Evolutionary conservation across 2,888 invertebrate species (phyloP).

Genomic region (Macrosoma leucophasiata): DNA sequence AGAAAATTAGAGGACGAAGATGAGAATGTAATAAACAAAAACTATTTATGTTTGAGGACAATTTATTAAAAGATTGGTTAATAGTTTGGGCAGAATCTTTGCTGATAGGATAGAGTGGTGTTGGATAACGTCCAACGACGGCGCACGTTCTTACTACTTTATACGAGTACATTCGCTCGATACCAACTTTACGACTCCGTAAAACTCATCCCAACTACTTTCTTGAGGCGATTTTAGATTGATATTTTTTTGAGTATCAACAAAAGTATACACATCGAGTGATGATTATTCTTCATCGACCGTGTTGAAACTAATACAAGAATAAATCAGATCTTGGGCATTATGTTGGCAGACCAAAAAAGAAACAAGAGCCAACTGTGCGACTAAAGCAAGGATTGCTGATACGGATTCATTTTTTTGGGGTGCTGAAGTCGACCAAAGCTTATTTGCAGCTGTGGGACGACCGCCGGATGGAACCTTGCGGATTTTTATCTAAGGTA

Average conservation of each 20-base stretch:
- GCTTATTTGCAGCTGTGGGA: slow-evolving; percentile 42
- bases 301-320: slow-evolving; percentile 28
- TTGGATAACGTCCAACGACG: slow-evolving; percentile 50
- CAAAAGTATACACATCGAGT: too few relatives aligned
- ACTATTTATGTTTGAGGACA: too few relatives aligned
- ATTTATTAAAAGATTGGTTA: slow-evolving; percentile 36
- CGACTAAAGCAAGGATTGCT: slow-evolving; percentile 40
- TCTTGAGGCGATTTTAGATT: slow-evolving; percentile 45
- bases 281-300: slow-evolving; percentile 15
- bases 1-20: too few relatives aligned
- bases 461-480: too few relatives aligned
- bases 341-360: slow-evolving; percentile 33
- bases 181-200: slow-evolving; percentile 51
- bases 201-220: slow-evolving; percentile 52
- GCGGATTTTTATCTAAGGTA: slow-evolving; percentile 36
- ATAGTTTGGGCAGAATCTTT: slow-evolving; percentile 36
- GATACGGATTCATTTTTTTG: slow-evolving; percentile 37
- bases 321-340: slow-evolving; percentile 36
- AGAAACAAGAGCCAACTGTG: slow-evolving; percentile 26
- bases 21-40: too few relatives aligned
- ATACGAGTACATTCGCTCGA: slow-evolving; percentile 40
- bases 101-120: slow-evolving; percentile 37
- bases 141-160: slow-evolving; percentile 42
- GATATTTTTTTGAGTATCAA: slow-evolving; percentile 46
- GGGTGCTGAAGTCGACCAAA: slow-evolving; percentile 31